Evolutionary conservation across 2,113 vertebrate genomes (phyloP).

Genomic region (Stomatorhinus ivindoensis): DNA sequence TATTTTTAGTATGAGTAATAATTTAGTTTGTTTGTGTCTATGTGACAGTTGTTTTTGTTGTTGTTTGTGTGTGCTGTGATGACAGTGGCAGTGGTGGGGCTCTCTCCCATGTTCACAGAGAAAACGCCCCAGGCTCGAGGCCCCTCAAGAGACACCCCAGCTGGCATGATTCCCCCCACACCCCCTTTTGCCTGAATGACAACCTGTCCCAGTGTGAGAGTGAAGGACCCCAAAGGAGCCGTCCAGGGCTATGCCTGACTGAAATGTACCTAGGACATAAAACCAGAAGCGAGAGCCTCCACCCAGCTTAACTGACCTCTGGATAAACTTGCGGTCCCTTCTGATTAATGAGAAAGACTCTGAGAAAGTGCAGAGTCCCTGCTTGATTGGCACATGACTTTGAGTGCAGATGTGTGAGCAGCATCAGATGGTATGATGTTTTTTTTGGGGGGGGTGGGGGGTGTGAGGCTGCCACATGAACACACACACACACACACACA

Average conservation of each 20-base stretch:
- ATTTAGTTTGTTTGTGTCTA: background rate
- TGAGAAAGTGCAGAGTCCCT: background rate
- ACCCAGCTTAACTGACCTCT: background rate
- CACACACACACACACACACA: background rate
- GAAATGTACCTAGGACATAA: background rate
- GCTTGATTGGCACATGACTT: background rate
- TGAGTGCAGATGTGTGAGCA: conserved; percentile 4
- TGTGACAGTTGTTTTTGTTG: background rate
- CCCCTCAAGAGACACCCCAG: background rate
- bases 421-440: background rate
- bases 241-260: conserved; percentile 8
- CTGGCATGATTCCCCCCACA: background rate
- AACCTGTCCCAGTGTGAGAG: background rate
- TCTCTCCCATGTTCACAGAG: background rate
- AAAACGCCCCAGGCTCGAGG: background rate
- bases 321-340: background rate
- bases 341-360: background rate
- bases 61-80: background rate
- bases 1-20: background rate
- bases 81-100: background rate
- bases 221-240: background rate
- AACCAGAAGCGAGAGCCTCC: background rate
- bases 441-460: background rate
- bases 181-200: background rate
- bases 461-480: background rate